Evolutionary conservation across 2,797 vertebrate genomes (phyloP).

Genomic region (Tenualosa ilisha): DNA sequence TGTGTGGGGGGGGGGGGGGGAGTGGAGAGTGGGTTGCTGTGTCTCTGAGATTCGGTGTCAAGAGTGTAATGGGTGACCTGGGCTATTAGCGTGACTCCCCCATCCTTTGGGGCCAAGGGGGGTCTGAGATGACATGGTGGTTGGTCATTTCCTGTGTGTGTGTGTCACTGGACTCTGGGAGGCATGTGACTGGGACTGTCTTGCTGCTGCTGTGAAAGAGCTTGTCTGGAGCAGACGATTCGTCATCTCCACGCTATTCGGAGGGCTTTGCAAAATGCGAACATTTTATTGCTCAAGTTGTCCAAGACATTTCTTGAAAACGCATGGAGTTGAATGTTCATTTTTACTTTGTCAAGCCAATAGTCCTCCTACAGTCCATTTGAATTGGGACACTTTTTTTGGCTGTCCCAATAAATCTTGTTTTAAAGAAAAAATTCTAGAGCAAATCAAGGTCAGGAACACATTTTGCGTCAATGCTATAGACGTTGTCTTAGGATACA

Average conservation of each 20-base stretch:
- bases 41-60: slow-evolving; percentile 6
- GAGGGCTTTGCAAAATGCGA: slow-evolving; percentile 39
- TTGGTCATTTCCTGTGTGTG: slow-evolving; percentile 74
- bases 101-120: slow-evolving; percentile 38
- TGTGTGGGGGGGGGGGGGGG: neutral
- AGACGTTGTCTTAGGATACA: neutral
- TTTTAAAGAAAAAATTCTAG: neutral
- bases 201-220: slow-evolving; percentile 45
- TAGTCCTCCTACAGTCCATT: neutral
- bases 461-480: neutral
- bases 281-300: neutral
- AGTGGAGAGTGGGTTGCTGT: neutral
- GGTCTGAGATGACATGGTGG: slow-evolving; percentile 67
- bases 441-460: neutral
- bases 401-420: neutral
- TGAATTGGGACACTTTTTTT: neutral
- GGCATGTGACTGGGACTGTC: slow-evolving; percentile 59
- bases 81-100: neutral
- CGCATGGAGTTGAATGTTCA: neutral
- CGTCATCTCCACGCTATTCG: slow-evolving; percentile 52
- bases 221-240: slow-evolving; percentile 43
- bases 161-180: slow-evolving; percentile 56
- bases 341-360: neutral
- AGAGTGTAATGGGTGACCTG: slow-evolving; percentile 27
- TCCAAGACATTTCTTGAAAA: neutral